These are phyloP conservation scores for Azorinus chamasolen DNA, from an alignment of 2,888 invertebrate genomes.

Conservation along the genomic window DNA sequence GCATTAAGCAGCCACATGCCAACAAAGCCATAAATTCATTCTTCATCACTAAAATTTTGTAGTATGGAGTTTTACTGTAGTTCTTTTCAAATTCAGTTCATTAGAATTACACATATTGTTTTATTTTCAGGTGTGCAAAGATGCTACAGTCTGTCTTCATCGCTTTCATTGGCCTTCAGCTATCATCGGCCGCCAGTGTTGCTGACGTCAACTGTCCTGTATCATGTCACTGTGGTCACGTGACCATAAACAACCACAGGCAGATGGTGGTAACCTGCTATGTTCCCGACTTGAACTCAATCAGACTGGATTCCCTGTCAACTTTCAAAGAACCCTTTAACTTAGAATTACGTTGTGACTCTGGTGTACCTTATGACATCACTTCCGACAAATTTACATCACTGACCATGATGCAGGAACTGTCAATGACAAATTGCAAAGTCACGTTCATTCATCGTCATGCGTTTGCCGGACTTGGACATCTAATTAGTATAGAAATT, in stretches of 20 bases:
- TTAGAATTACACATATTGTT: no score
- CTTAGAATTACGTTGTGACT: conserved; percentile 43
- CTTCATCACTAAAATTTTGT: no score
- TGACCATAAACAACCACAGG: background rate
- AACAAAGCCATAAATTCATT: no score
- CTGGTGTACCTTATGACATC: conserved; percentile 40
- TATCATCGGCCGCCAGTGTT: conserved; percentile 15
- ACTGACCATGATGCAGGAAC: conserved; percentile 14
- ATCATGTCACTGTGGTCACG: conserved; percentile 53
- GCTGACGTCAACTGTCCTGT: conserved; percentile 40
- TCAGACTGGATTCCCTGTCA: conserved; percentile 22
- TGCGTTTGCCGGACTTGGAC: conserved; percentile 34
- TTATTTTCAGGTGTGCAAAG: no score
- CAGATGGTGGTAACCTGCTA: conserved; percentile 46
- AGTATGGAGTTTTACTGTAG: no score
- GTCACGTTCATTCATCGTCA: conserved; percentile 44
- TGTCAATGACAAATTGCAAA: conserved; percentile 49
- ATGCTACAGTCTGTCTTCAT: background rate
- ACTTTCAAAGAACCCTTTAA: conserved; percentile 26
- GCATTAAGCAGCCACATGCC: no score
- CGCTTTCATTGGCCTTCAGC: background rate
- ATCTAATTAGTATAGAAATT: conserved; percentile 23
- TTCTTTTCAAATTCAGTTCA: no score
- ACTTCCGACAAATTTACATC: conserved; percentile 33
- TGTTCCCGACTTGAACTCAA: conserved; percentile 41